These are phyloP conservation scores for Patella pellucida DNA, from an alignment of 2,888 invertebrate genomes.

Conservation along the genomic window DNA sequence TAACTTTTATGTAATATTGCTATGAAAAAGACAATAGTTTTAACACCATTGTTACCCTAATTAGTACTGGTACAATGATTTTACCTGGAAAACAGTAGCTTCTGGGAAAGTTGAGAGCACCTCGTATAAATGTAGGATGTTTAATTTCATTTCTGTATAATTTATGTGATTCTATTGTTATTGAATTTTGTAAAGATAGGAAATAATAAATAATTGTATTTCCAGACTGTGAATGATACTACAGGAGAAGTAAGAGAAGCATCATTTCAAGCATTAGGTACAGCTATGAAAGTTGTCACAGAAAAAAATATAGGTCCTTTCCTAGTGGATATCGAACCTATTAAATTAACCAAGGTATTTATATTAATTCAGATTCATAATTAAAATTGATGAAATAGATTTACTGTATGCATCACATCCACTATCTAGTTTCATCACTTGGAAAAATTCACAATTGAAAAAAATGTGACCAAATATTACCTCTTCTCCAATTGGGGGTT, in stretches of 20 bases:
- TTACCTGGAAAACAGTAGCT: too few species aligned
- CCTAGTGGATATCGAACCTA: conserved; percentile 87
- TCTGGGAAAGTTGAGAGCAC: too few species aligned
- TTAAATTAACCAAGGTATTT: conserved; percentile 87
- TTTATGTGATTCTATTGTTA: background rate
- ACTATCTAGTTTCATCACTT: too few species aligned
- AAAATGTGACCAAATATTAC: too few species aligned
- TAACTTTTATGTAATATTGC: too few species aligned
- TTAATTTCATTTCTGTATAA: background rate
- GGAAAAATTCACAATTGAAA: too few species aligned
- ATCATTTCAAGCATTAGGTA: conserved; percentile 93
- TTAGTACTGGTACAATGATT: too few species aligned
- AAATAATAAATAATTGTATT: conserved; percentile 19
- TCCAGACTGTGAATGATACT: conserved; percentile 72
- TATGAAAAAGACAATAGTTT: too few species aligned
- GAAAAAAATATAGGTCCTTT: conserved; percentile 90
- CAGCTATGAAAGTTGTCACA: conserved; percentile 91
- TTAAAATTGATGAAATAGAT: background rate
- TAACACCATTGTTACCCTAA: too few species aligned
- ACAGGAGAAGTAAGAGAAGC: conserved; percentile 93
- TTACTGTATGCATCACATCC: background rate
- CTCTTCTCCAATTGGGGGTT: too few species aligned
- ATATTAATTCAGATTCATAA: background rate
- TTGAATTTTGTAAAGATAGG: background rate
- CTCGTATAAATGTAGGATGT: background rate